Evolutionary conservation across 2,797 vertebrate genomes (phyloP), one percentile per base, ranked within the genome.

Genomic region (Apodemus agrarius): DNA sequence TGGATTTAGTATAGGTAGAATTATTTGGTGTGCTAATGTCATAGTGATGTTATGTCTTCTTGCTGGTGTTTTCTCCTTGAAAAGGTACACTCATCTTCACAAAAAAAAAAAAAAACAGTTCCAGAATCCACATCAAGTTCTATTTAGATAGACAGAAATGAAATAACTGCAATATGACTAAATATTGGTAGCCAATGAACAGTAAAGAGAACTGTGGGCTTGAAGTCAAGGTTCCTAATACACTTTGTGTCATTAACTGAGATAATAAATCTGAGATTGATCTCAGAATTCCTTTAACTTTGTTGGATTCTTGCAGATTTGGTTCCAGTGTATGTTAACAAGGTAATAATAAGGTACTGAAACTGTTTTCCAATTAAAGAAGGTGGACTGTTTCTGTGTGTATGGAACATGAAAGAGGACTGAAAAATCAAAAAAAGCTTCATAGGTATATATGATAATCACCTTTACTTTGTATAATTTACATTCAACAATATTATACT

Each of bases 141-240:
- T 96, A 86, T 97, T 98, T 98, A 97, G 90, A 92, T 11, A 96
- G 75, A 72, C 90, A 92, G 69, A 93, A 93, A 95, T 84, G 65
- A 92, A 98, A 93, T 97, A 97, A 97, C 84, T 91, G 52, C 90
- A 96, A 59, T 0, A 2, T 95, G 21, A 40, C 8, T 54, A 21
- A n/a, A 67, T 74, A 26, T 46, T 22, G 83, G 24, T 92, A 93
- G n/a, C 16, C 63, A 80, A 2, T 31, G 87, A 82, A 26, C 11
- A 54, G 6, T 40, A 8, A 61, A 61, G 10, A 79, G 7, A 49
- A n/a, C 5, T 52, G 10, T 1, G 57, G 54, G 9, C 13, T 86
- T 85, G 22, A 19, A 24, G 7, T 88, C n/a, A 24, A 52, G 19
- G 13, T 43, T 16, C 22, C 57, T 1, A 24, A 29, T 76, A 29